These are phyloP conservation scores for Nanorana parkeri DNA, from an alignment of 2,113 vertebrate genomes.

Conservation along the genomic window DNA sequence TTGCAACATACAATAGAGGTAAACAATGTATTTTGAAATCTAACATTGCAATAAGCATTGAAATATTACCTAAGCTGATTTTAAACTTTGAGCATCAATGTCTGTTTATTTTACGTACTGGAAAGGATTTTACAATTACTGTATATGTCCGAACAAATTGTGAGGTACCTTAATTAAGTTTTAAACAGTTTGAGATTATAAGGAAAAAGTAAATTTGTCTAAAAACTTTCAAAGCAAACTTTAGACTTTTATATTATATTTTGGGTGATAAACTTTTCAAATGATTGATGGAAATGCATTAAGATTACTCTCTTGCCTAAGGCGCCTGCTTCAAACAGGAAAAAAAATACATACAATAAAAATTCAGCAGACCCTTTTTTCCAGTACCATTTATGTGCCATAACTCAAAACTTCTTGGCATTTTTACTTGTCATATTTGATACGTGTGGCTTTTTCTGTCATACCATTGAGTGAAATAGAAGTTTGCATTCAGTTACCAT, in stretches of 20 bases:
- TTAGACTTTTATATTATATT: constrained; percentile 51
- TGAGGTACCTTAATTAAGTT: constrained; percentile 43
- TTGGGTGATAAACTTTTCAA: constrained; percentile 52
- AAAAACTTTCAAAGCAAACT: constrained; percentile 49
- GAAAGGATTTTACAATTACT: not conserved
- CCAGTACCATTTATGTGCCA: constrained; percentile 53
- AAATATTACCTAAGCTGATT: no score
- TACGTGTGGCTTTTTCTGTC: constrained; percentile 51
- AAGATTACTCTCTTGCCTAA: constrained; percentile 52
- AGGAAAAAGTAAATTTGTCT: constrained; percentile 29
- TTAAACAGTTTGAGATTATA: constrained; percentile 44
- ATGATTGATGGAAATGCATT: constrained; percentile 55
- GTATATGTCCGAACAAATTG: not conserved
- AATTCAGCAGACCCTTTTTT: constrained; percentile 46
- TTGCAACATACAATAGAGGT: no score
- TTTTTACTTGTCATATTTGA: constrained; percentile 54
- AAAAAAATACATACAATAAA: constrained; percentile 52
- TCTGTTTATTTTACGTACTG: constrained; percentile 11
- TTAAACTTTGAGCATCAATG: not conserved
- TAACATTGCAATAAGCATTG: no score
- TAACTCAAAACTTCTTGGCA: constrained; percentile 53
- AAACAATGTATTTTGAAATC: no score
- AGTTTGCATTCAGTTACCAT: constrained; percentile 22
- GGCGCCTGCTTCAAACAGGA: constrained; percentile 46
- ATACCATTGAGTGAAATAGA: constrained; percentile 48